phyloP scores from a whole-genome alignment of 2,888 invertebrate species.

The Thecophora atra region DNA sequence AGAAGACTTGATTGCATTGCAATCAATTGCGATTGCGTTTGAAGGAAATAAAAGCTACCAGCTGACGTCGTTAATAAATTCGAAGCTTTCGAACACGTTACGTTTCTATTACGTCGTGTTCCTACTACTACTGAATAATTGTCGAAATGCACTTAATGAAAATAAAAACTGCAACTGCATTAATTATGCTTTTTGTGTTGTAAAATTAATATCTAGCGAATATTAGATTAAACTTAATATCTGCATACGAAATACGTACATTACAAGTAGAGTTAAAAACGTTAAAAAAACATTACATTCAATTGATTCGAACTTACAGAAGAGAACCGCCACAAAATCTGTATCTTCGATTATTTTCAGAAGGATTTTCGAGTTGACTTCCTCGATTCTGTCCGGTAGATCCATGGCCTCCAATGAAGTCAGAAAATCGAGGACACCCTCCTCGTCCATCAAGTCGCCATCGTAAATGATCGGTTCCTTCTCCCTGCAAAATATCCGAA shows the following conservation, averaged over 20 bases:
- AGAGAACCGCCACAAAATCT: conserved; percentile 90
- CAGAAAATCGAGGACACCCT: conserved; percentile 90
- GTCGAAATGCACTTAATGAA: not conserved
- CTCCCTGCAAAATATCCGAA: conserved; percentile 74
- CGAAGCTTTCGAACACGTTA: conserved; percentile 36
- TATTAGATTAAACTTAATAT: not conserved
- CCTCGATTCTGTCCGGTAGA: conserved; percentile 92
- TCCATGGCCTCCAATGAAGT: conserved; percentile 96
- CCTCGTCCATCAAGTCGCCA: conserved; percentile 96
- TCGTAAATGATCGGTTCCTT: conserved; percentile 96
- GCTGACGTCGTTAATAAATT: conserved; percentile 36
- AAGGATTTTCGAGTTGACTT: conserved; percentile 90
- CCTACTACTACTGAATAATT: conserved; percentile 9
- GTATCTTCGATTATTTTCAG: conserved; percentile 91
- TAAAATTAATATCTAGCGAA: conserved; percentile 34
- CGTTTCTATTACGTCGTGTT: conserved; percentile 7
- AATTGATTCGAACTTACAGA: conserved; percentile 79
- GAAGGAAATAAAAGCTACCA: conserved; percentile 9
- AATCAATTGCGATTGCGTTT: conserved; percentile 2
- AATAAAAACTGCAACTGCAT: conserved; percentile 64
- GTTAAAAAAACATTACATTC: conserved; percentile 29
- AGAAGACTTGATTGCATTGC: conserved; percentile 18
- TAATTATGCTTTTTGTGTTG: conserved; percentile 45
- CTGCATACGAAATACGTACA: not conserved
- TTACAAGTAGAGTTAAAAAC: not conserved